phyloP scores from a whole-genome alignment of 2,113 vertebrate species.

The Columba janthina region DNA sequence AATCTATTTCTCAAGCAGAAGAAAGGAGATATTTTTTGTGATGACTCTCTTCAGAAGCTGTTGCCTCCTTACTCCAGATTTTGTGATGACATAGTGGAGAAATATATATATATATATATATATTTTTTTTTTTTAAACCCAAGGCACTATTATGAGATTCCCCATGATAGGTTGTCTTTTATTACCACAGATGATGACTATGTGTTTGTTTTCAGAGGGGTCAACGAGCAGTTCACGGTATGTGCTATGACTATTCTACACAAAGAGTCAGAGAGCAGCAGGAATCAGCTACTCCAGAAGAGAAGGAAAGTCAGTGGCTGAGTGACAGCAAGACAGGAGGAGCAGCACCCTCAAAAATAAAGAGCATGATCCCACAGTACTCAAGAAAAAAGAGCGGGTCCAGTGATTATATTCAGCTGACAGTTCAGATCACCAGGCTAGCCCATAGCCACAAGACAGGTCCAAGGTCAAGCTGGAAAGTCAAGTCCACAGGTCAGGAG shows the following conservation, averaged over 20 bases:
- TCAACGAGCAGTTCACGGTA: neutral
- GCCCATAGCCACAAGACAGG: neutral
- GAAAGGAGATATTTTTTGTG: neutral
- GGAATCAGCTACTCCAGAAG: neutral
- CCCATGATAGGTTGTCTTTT: neutral
- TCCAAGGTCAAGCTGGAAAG: neutral
- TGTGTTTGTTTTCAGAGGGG: neutral
- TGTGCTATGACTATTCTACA: accelerated
- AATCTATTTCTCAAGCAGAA: neutral
- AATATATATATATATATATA: too few relatives aligned
- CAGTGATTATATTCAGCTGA: neutral
- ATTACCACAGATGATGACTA: neutral
- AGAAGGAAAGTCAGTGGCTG: neutral
- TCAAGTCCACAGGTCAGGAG: neutral
- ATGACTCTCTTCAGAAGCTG: neutral
- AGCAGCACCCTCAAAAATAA: neutral
- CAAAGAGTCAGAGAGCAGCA: neutral
- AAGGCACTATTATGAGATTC: neutral
- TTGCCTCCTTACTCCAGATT: neutral
- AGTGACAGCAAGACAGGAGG: neutral
- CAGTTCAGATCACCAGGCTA: neutral
- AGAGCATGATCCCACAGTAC: accelerated
- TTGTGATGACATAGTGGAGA: neutral
- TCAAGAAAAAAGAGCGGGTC: neutral
- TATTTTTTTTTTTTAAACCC: too few relatives aligned